Base-by-base conservation (phyloP, 2,888 invertebrate genomes). In the Onchidella celtica region DNA sequence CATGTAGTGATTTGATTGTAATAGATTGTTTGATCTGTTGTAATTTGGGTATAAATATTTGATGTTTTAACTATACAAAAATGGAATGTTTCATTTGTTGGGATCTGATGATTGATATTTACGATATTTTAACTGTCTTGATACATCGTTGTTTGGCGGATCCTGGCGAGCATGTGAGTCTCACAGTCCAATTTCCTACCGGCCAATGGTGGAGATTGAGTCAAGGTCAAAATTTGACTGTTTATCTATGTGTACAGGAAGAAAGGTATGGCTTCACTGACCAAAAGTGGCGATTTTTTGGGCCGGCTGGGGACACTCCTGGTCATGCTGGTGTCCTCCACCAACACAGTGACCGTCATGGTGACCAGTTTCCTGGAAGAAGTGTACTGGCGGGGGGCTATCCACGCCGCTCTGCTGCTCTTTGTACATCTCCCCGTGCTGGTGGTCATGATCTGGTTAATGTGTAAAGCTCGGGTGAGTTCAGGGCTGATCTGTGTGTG, bases 401-500 rank as follows among this genome's bases (percentile, higher is more conserved):
- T 79, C 24, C 72, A 72, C 32, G 70, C 70, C 29, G n/a, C 32
- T 21, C 40, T 79, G n/a, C 34, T 79, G 40, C 24, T 14, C 32
- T 72, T 72, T 40, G 21, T 79, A 6, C 47, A 79, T 57, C 0
- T 79, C 4, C 79, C 79, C 1, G 57, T 79, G n/a, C 47, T 72
- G 0, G 63, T 40, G n/a, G 34, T 72, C 34, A 70, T 79, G 79
- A 70, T 79, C 29, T 79, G 79, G 79, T n/a, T 79, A 21, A 47
- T 79, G 72, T 57, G 34, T 21, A 79, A 79, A 34, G 63, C 79
- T 1, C 59, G 34, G 79, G 79, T 79, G 72, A 17, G 79, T 59
- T n/a, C n/a, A n/a, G n/a, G n/a, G n/a, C n/a, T n/a, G n/a, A n/a
- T n/a, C n/a, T n/a, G n/a, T n/a, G n/a, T n/a, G n/a, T n/a, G n/a